These are phyloP conservation scores for Platycheirus rosarum DNA, from an alignment of 2,888 invertebrate species.

Conservation along the genomic window DNA sequence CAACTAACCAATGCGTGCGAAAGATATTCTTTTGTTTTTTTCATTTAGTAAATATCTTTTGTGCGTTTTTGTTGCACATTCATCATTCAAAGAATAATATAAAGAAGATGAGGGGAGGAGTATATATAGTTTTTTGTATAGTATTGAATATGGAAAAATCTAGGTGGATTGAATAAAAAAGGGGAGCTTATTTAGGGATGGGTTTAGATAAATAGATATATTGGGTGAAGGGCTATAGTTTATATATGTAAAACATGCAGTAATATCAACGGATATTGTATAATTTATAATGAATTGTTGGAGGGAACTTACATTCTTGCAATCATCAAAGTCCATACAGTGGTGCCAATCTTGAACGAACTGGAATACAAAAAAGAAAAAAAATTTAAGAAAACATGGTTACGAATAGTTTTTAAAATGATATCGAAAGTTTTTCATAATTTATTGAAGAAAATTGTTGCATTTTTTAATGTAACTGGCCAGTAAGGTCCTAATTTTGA, in stretches of 20 bases:
- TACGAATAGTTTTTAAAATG: too few relatives aligned
- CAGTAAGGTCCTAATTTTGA: too few relatives aligned
- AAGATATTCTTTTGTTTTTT: constrained; percentile 46
- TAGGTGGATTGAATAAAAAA: too few relatives aligned
- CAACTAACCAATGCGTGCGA: constrained; percentile 71
- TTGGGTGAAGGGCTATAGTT: constrained; percentile 26
- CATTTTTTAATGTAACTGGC: too few relatives aligned
- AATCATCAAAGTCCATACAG: constrained; percentile 82
- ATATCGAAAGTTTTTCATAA: too few relatives aligned
- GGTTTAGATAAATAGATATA: constrained; percentile 18
- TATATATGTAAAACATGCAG: constrained; percentile 57
- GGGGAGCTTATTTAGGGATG: constrained; percentile 19
- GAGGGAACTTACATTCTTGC: constrained; percentile 80
- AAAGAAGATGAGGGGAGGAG: constrained; percentile 18
- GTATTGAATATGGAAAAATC: background rate
- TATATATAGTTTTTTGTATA: constrained; percentile 16
- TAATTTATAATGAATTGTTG: background rate
- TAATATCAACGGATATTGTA: constrained; percentile 11
- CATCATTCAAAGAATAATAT: constrained; percentile 53
- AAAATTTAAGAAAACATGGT: constrained; percentile 19
- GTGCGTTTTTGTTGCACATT: constrained; percentile 71
- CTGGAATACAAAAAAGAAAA: constrained; percentile 76
- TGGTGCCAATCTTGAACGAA: constrained; percentile 82
- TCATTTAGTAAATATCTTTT: constrained; percentile 51
- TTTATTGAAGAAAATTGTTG: too few relatives aligned